A percentile compares a stretch with the other conserved stretches of the same genome.
These are phyloP conservation scores for Cavia aperea DNA, from an alignment of 2,113 vertebrate species.

Conservation along the genomic window DNA sequence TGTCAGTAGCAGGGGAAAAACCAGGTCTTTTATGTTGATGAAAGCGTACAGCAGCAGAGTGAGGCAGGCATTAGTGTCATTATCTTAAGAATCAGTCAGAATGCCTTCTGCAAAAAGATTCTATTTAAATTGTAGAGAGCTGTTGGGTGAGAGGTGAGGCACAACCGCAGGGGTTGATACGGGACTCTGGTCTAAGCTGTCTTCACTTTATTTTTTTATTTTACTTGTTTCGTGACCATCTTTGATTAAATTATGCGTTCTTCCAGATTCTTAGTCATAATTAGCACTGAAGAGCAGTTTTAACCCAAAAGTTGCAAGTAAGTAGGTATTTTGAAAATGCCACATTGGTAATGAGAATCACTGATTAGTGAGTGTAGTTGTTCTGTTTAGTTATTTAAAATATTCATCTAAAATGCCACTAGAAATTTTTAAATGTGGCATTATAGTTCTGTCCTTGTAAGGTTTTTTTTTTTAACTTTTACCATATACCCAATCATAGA, in stretches of 20 bases:
- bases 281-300: constrained; percentile 44
- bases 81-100: neutral
- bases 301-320: constrained; percentile 24
- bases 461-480: neutral
- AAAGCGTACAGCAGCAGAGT: neutral
- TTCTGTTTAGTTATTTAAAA: constrained; percentile 36
- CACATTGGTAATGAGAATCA: constrained; percentile 1
- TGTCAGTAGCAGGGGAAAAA: constrained; percentile 4
- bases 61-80: constrained; percentile 1
- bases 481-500: neutral
- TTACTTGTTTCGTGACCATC: constrained; percentile 11
- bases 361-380: constrained; percentile 30
- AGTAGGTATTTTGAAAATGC: constrained; percentile 26
- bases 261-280: constrained; percentile 14
- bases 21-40: constrained; percentile 21
- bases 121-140: neutral
- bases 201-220: constrained; percentile 27
- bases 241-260: constrained; percentile 10
- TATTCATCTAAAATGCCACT: neutral
- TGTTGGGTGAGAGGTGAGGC: neutral
- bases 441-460: neutral
- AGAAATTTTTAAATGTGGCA: neutral
- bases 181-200: constrained; percentile 8
- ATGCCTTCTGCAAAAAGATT: neutral
- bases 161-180: neutral